Conservation (phyloP, 2,797 vertebrate genomes). For the Sphenopsis melanotis region DNA sequence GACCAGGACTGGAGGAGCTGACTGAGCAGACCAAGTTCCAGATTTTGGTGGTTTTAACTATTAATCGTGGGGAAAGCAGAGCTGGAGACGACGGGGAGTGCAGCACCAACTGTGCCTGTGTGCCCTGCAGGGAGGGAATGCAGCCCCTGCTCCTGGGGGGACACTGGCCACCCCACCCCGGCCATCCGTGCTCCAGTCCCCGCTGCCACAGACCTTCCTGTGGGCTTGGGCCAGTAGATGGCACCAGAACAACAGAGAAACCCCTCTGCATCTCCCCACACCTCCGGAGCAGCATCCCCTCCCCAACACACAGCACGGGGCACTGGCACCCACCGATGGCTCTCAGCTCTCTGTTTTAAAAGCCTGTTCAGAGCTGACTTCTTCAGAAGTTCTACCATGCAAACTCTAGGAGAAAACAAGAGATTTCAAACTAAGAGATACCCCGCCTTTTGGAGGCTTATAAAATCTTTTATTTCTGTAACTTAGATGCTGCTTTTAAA, state of each 20-base stretch:
- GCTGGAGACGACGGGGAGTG: fast-evolving
- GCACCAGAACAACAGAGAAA: conserved; percentile 51
- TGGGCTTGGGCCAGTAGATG: conserved; percentile 50
- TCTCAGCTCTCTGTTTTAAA: neutral
- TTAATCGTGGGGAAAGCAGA: neutral
- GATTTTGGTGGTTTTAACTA: neutral
- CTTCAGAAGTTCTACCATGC: neutral
- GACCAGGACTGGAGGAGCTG: neutral
- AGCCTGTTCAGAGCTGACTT: neutral
- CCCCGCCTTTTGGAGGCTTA: neutral
- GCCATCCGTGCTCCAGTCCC: neutral
- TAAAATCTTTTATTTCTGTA: neutral
- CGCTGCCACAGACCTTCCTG: neutral
- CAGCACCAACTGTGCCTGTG: fast-evolving
- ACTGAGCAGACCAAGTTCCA: neutral
- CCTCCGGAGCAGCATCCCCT: neutral
- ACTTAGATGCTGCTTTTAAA: neutral
- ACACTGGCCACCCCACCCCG: neutral
- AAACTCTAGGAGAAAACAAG: neutral
- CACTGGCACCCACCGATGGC: fast-evolving
- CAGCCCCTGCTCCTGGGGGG: fast-evolving
- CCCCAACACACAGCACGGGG: too few species aligned
- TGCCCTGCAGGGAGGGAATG: neutral
- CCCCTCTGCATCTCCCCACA: neutral
- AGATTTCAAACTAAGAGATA: neutral